These are phyloP conservation scores for Melangyna quadrimaculata DNA, from an alignment of 2,888 invertebrate species.

Conservation along the genomic window DNA sequence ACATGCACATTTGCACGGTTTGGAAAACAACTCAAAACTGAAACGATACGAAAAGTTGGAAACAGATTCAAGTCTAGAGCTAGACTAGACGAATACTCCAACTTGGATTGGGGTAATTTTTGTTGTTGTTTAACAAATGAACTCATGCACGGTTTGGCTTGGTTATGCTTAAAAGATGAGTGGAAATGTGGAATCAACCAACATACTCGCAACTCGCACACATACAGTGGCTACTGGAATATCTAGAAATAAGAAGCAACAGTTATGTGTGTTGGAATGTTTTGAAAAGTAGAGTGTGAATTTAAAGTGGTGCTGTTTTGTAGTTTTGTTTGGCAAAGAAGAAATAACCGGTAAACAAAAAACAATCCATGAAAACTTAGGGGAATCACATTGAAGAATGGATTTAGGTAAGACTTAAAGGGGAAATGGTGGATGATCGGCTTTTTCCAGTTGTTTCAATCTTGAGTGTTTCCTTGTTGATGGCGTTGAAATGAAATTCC, in stretches of 20 bases:
- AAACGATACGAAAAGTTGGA: slow-evolving; percentile 61
- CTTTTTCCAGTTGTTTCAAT: slow-evolving; percentile 62
- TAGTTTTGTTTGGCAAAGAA: neutral
- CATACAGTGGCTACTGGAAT: neutral
- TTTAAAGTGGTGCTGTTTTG: too few relatives aligned
- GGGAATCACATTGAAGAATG: neutral
- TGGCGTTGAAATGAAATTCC: neutral
- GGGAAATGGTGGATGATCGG: slow-evolving; percentile 60
- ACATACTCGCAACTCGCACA: neutral
- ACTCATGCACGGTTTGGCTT: neutral
- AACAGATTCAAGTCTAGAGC: slow-evolving; percentile 44
- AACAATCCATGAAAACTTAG: slow-evolving; percentile 34
- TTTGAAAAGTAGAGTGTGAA: neutral
- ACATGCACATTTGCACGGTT: slow-evolving; percentile 67
- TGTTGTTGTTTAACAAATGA: neutral
- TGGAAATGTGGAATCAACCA: neutral
- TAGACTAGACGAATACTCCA: slow-evolving; percentile 45
- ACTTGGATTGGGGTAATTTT: slow-evolving; percentile 31
- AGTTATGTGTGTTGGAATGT: slow-evolving; percentile 34
- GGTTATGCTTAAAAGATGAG: slow-evolving; percentile 9
- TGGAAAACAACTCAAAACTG: slow-evolving; percentile 74
- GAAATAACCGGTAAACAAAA: slow-evolving; percentile 40
- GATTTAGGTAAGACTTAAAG: too few relatives aligned
- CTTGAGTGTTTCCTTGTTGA: slow-evolving; percentile 13
- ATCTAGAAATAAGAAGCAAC: slow-evolving; percentile 35